Evolutionary conservation across 2,797 vertebrate species (phyloP).

Genomic region (Sebastes hopkinsi): DNA sequence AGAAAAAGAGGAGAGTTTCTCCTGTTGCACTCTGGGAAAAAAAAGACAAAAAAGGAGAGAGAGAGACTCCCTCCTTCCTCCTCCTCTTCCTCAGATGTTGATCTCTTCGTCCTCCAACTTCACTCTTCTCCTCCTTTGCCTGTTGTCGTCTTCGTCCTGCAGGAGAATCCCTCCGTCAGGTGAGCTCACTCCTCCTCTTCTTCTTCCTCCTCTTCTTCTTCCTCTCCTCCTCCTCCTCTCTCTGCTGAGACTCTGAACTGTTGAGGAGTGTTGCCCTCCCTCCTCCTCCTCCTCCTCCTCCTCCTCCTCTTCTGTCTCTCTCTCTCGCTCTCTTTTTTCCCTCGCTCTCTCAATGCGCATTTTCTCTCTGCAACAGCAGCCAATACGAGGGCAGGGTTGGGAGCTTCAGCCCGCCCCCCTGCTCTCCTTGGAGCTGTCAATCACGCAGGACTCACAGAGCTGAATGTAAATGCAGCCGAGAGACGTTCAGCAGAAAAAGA

Average conservation of each 20-base stretch:
- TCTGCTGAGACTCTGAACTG: not conserved
- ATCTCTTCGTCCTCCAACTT: conserved; percentile 36
- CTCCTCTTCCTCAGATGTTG: conserved; percentile 18
- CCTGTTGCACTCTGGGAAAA: conserved; percentile 48
- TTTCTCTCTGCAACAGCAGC: conserved; percentile 70
- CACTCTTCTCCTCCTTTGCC: conserved; percentile 3
- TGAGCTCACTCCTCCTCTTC: conserved; percentile 30
- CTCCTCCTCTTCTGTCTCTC: conserved; percentile 5
- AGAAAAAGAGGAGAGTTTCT: conserved; percentile 24
- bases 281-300: conserved; percentile 7
- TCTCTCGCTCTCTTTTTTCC: conserved; percentile 41
- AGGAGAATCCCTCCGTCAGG: conserved; percentile 44
- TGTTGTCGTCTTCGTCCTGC: conserved; percentile 19
- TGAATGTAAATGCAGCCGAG: conserved; percentile 41
- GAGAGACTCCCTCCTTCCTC: conserved; percentile 3
- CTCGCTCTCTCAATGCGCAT: conserved; percentile 76
- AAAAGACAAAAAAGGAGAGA: not conserved
- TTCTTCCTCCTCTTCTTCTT: too few species aligned
- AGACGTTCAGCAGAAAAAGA: not conserved
- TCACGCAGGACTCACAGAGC: conserved; percentile 46
- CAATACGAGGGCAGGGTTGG: conserved; percentile 52
- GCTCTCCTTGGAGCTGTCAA: conserved; percentile 61
- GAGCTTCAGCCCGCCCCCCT: conserved; percentile 50
- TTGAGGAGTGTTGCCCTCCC: conserved; percentile 29
- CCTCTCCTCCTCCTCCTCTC: not conserved